Evolutionary conservation across 92 coral and sea anemone species (phyloP).

Genomic region (Ricordea florida): DNA sequence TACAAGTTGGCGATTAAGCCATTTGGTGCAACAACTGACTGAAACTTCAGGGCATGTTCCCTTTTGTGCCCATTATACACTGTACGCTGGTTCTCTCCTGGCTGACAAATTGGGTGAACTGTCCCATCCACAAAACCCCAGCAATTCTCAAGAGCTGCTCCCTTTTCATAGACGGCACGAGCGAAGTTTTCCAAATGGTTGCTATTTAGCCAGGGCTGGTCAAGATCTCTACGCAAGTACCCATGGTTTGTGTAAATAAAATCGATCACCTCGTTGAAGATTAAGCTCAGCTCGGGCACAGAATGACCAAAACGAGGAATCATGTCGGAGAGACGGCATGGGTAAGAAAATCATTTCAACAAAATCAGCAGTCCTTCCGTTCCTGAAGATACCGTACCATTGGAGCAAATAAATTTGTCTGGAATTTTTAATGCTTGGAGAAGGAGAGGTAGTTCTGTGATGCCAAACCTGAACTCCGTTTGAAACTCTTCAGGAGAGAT

Average conservation of each 20-base stretch:
- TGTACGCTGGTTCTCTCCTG: conserved; percentile 55
- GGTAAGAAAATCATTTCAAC: conserved; percentile 52
- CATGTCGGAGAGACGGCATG: conserved; percentile 52
- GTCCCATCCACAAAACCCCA: conserved; percentile 82
- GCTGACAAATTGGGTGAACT: conserved; percentile 62
- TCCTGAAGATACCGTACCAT: conserved; percentile 49
- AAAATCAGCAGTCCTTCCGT: conserved; percentile 49
- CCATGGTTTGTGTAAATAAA: background rate
- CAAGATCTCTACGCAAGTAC: conserved; percentile 27
- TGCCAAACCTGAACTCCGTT: no score
- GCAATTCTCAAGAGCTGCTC: conserved; percentile 72
- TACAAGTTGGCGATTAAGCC: conserved; percentile 70
- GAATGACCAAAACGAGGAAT: conserved; percentile 55
- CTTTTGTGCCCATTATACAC: conserved; percentile 76
- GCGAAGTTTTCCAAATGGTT: conserved; percentile 56
- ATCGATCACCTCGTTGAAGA: conserved; percentile 29
- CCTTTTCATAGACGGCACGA: conserved; percentile 36
- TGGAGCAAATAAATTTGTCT: conserved; percentile 29
- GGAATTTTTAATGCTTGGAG: conserved; percentile 27
- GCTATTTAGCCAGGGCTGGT: conserved; percentile 66
- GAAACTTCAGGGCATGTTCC: conserved; percentile 66
- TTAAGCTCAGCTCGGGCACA: conserved; percentile 44
- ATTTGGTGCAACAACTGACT: conserved; percentile 73
- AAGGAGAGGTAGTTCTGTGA: no score
- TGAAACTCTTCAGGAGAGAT: no score